These are phyloP conservation scores for Ctenoplectra terminalis DNA, from an alignment of 1,140 invertebrate species.

Conservation along the genomic window DNA sequence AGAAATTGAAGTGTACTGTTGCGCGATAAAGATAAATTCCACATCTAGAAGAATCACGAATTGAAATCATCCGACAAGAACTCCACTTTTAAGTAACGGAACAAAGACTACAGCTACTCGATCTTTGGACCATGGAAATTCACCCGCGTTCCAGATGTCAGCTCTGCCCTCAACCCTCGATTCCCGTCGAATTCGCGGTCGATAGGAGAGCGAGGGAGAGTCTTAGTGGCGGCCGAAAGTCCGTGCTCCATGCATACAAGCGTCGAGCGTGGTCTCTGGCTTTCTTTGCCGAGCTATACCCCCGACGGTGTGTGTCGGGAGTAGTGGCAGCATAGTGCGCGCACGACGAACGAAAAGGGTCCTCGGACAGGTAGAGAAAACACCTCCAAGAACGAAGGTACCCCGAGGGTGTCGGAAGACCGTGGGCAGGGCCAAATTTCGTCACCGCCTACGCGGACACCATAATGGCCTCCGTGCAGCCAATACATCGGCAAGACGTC, in stretches of 20 bases:
- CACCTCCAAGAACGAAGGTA: constrained; percentile 55
- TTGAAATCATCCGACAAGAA: neutral
- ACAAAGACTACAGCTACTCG: no score
- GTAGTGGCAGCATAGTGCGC: constrained; percentile 48
- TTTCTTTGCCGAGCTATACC: constrained; percentile 46
- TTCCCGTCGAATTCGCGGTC: constrained; percentile 32
- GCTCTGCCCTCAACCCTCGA: constrained; percentile 31
- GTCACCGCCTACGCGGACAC: constrained; percentile 71
- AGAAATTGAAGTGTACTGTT: no score
- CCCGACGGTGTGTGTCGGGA: constrained; percentile 46
- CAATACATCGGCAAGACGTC: constrained; percentile 64
- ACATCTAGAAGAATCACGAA: no score
- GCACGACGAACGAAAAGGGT: constrained; percentile 58
- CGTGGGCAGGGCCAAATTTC: constrained; percentile 28
- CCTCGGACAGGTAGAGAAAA: constrained; percentile 63
- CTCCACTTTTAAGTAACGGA: neutral
- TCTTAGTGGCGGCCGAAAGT: neutral
- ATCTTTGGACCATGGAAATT: neutral
- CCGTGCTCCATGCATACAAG: constrained; percentile 28
- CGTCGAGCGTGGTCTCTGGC: constrained; percentile 21
- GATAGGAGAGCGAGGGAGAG: constrained; percentile 20
- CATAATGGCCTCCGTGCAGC: constrained; percentile 79
- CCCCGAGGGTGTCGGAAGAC: constrained; percentile 58
- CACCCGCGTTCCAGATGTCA: constrained; percentile 37
- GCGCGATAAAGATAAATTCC: neutral